These are phyloP conservation scores for Adelognathus sp. DNA, from an alignment of 2,888 invertebrate genomes.

Conservation along the genomic window DNA sequence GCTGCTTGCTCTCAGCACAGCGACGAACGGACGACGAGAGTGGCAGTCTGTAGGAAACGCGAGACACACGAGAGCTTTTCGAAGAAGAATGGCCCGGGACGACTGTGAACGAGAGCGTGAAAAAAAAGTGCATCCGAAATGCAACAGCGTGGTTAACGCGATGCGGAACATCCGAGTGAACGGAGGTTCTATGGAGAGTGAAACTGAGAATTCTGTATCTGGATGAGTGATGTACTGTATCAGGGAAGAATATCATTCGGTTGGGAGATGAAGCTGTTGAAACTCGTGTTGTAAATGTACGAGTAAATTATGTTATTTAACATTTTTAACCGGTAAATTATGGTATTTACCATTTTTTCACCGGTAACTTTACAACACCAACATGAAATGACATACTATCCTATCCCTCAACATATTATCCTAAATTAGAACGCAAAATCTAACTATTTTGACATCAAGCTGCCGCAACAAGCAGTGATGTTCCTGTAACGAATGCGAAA, in stretches of 20 bases:
- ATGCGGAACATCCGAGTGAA: slow-evolving; percentile 2
- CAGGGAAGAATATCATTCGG: neutral
- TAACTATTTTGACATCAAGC: no score
- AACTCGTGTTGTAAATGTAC: no score
- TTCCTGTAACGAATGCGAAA: no score
- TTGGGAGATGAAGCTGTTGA: slow-evolving; percentile 12
- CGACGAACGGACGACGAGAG: neutral
- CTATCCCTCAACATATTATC: no score
- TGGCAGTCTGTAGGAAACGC: slow-evolving; percentile 34
- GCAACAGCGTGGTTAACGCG: slow-evolving; percentile 16
- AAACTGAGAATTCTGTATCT: neutral
- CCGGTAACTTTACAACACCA: no score
- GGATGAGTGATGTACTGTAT: slow-evolving; percentile 2
- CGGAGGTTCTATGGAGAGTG: neutral
- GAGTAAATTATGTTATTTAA: no score
- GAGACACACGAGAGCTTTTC: slow-evolving; percentile 35
- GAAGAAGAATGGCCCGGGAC: neutral
- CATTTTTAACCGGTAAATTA: no score
- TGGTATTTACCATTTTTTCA: no score
- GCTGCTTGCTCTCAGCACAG: neutral
- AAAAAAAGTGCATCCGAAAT: slow-evolving; percentile 31
- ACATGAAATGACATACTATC: no score
- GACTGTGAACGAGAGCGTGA: slow-evolving; percentile 16
- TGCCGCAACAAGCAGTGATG: no score
- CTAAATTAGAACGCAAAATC: no score